These are phyloP conservation scores for Dasyurus viverrinus DNA, from an alignment of 2,113 vertebrate genomes.

Conservation along the genomic window DNA sequence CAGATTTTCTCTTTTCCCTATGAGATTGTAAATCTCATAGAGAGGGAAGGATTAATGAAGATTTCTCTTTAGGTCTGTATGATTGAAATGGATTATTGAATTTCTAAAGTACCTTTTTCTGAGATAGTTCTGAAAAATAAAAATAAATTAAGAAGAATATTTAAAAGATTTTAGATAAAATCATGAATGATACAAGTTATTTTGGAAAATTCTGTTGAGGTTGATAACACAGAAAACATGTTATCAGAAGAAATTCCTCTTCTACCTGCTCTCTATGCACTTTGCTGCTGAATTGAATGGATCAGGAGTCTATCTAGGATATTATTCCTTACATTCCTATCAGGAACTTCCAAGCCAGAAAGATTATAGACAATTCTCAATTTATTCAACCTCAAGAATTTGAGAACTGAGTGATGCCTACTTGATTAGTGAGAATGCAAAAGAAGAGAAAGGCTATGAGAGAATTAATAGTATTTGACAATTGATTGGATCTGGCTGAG, in stretches of 20 bases:
- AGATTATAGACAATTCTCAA: neutral
- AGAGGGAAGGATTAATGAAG: neutral
- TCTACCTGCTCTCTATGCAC: neutral
- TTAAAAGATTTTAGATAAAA: slow-evolving; percentile 24
- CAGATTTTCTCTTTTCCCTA: slow-evolving; percentile 20
- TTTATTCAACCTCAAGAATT: neutral
- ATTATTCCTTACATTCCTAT: neutral
- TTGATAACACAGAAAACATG: neutral
- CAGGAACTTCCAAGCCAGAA: neutral
- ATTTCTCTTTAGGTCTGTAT: neutral
- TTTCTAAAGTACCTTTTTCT: slow-evolving; percentile 10
- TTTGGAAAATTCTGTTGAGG: neutral
- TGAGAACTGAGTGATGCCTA: neutral
- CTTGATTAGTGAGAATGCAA: neutral
- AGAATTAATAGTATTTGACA: neutral
- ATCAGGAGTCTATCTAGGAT: neutral
- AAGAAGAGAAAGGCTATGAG: neutral
- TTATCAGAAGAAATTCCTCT: neutral
- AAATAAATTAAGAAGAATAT: neutral
- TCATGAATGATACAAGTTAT: neutral
- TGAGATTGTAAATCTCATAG: slow-evolving; percentile 23
- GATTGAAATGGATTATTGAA: neutral
- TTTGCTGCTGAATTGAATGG: neutral
- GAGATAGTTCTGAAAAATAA: neutral
- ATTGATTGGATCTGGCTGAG: neutral